Percentiles rank a stretch among this genome's conserved stretches.
phyloP scores from a whole-genome alignment of 2,113 vertebrate genomes.

The Zosterops borbonicus region DNA sequence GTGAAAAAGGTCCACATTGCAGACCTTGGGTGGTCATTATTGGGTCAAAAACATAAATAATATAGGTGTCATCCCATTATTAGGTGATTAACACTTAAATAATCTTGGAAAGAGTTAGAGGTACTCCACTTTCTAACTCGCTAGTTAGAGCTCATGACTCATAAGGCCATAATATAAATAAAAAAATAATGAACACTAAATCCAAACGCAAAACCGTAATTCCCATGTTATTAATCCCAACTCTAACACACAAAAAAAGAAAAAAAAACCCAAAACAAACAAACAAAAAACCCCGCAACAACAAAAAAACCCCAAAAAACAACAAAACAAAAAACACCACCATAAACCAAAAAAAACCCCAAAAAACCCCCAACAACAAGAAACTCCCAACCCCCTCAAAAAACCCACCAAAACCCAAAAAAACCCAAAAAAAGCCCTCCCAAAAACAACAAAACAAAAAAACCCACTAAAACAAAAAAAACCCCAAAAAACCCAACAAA shows the following conservation, averaged over 20 bases:
- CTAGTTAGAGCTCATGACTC: not conserved
- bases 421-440: too few relatives aligned
- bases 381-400: too few relatives aligned
- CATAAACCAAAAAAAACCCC: too few relatives aligned
- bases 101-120: not conserved
- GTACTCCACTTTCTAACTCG: not conserved
- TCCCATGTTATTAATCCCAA: not conserved
- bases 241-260: not conserved
- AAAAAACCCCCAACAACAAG: too few relatives aligned
- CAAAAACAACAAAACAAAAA: not conserved
- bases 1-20: not conserved
- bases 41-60: not conserved
- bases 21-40: not conserved
- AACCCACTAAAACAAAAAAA: too few relatives aligned
- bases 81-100: not conserved
- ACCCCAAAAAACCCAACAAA: too few relatives aligned
- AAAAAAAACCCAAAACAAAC: too few relatives aligned
- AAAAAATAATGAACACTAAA: not conserved
- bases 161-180: not conserved
- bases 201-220: not conserved
- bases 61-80: not conserved
- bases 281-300: not conserved
- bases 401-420: too few relatives aligned
- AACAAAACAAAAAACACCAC: too few relatives aligned
- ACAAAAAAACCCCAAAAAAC: too few relatives aligned